Evolutionary conservation across 2,113 vertebrate genomes (phyloP).

Genomic region (Hippocampus guttulatus): DNA sequence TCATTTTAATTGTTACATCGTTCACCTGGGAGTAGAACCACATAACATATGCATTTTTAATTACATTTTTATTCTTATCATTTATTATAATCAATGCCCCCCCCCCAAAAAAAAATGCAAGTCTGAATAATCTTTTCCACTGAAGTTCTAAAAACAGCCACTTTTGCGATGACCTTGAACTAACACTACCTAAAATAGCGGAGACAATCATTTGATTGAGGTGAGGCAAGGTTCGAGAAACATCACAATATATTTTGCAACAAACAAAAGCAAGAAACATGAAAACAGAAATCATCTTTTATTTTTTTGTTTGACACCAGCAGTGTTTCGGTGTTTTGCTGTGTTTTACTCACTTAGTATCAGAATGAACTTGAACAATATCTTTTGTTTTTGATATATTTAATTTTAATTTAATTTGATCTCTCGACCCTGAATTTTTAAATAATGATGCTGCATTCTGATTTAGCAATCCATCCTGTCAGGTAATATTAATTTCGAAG

Average conservation of each 20-base stretch:
- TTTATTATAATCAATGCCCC: too few relatives aligned
- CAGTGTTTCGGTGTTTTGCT: conserved; percentile 40
- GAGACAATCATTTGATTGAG: conserved; percentile 39
- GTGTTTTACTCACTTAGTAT: conserved; percentile 20
- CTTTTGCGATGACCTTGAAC: conserved; percentile 33
- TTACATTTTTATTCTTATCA: too few relatives aligned
- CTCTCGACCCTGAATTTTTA: conserved; percentile 55
- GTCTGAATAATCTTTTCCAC: not conserved
- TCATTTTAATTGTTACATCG: not conserved
- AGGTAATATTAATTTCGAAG: conserved; percentile 44
- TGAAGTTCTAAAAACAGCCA: conserved; percentile 39
- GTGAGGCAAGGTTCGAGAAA: conserved; percentile 37
- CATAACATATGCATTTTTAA: not conserved
- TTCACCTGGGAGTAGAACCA: not conserved
- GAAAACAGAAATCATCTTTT: conserved; percentile 30
- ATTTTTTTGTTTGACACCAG: conserved; percentile 37
- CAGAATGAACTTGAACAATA: conserved; percentile 31
- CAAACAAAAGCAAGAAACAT: conserved; percentile 35
- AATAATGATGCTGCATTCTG: conserved; percentile 50
- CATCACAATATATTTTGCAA: conserved; percentile 36
- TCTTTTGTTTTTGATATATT: conserved; percentile 38
- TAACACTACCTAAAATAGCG: conserved; percentile 45
- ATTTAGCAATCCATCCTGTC: conserved; percentile 48
- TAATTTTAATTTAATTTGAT: conserved; percentile 28
- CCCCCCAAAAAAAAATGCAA: not conserved